A percentile compares a stretch with the other conserved stretches of the same genome.
These are phyloP conservation scores for Diorhabda sublineata DNA, from an alignment of 1,140 invertebrate species.

Conservation along the genomic window DNA sequence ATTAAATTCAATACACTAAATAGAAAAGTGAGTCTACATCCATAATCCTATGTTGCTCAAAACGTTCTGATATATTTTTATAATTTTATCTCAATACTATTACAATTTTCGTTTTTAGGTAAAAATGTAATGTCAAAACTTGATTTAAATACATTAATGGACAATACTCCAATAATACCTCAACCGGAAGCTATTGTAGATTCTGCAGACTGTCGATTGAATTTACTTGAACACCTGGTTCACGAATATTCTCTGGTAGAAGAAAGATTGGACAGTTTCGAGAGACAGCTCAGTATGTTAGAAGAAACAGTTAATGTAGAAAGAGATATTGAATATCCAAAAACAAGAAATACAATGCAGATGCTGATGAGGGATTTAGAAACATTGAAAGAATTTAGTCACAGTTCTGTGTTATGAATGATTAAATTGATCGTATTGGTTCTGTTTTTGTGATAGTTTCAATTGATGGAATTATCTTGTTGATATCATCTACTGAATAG, in stretches of 20 bases:
- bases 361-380: slow-evolving; percentile 55
- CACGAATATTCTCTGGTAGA: slow-evolving; percentile 69
- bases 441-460: too few species aligned
- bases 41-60: too few species aligned
- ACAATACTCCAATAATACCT: slow-evolving; percentile 52
- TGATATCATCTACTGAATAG: too few species aligned
- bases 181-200: slow-evolving; percentile 79
- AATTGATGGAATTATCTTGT: too few species aligned
- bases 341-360: slow-evolving; percentile 54
- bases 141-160: slow-evolving; percentile 31
- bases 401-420: slow-evolving; percentile 32
- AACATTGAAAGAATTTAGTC: slow-evolving; percentile 52
- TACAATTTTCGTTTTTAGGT: neutral
- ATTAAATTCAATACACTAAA: too few species aligned
- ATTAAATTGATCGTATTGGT: neutral
- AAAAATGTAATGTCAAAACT: slow-evolving; percentile 35
- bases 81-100: too few species aligned
- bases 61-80: too few species aligned
- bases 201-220: slow-evolving; percentile 68
- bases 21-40: too few species aligned
- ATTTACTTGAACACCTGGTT: slow-evolving; percentile 73
- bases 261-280: slow-evolving; percentile 66
- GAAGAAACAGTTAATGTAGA: slow-evolving; percentile 47
- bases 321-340: slow-evolving; percentile 45
- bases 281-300: slow-evolving; percentile 65